Evolutionary conservation across 2,113 vertebrate species (phyloP).

Genomic region (Lycocorax pyrrhopterus): DNA sequence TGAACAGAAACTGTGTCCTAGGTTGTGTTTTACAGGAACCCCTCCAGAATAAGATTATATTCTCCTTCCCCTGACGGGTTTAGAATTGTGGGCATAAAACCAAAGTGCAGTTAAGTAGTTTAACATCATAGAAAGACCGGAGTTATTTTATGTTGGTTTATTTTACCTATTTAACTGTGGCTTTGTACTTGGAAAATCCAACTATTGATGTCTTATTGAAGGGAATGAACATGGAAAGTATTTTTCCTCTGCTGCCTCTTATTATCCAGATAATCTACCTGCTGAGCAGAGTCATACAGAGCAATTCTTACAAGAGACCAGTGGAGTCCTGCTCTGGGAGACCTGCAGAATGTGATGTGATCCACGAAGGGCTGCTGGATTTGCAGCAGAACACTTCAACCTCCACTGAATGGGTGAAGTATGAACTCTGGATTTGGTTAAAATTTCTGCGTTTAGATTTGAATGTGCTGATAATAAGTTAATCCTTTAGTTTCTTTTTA

Average conservation of each 20-base stretch:
- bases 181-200: not conserved
- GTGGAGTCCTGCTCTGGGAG: not conserved
- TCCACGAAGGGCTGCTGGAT: conserved; percentile 72
- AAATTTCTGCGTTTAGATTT: not conserved
- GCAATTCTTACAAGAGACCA: conserved; percentile 62
- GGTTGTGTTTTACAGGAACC: not conserved
- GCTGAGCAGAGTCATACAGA: conserved; percentile 74
- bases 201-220: not conserved
- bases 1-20: not conserved
- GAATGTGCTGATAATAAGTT: not conserved
- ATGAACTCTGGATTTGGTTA: not conserved
- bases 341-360: not conserved
- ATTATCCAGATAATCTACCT: conserved; percentile 72
- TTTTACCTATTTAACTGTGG: not conserved
- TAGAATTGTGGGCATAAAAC: not conserved
- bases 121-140: not conserved
- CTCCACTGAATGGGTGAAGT: conserved; percentile 76
- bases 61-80: not conserved
- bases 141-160: not conserved
- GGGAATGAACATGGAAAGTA: not conserved
- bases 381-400: conserved; percentile 65
- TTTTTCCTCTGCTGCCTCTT: not conserved
- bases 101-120: not conserved
- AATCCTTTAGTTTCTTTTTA: not conserved
- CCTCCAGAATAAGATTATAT: not conserved